These are phyloP conservation scores for Anagyrus pseudococci DNA, from an alignment of 2,888 invertebrate genomes.

Conservation along the genomic window DNA sequence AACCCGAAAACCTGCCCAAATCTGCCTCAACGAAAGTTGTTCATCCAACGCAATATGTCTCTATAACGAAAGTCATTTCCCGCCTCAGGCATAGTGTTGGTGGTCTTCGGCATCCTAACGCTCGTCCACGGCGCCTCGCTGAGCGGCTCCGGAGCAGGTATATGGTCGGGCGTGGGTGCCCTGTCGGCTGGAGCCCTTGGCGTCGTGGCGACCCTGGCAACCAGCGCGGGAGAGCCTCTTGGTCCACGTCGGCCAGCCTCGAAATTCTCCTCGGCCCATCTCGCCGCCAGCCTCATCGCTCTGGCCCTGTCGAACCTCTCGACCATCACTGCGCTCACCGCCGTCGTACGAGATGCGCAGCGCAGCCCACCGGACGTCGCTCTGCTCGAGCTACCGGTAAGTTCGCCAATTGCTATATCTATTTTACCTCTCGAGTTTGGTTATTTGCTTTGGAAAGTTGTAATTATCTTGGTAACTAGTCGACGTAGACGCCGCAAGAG, in stretches of 20 bases:
- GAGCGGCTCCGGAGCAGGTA: constrained; percentile 69
- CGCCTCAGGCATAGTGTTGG: constrained; percentile 66
- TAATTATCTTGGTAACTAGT: too few relatives aligned
- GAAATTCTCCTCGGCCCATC: constrained; percentile 66
- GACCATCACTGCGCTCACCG: constrained; percentile 57
- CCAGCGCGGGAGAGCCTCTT: constrained; percentile 38
- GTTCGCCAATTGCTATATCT: too few relatives aligned
- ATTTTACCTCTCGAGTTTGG: too few relatives aligned
- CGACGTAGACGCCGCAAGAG: too few relatives aligned
- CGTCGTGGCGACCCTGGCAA: constrained; percentile 64
- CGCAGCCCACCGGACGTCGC: constrained; percentile 51
- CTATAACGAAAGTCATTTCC: too few relatives aligned
- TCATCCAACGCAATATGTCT: too few relatives aligned
- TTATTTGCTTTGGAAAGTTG: too few relatives aligned
- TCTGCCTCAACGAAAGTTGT: too few relatives aligned
- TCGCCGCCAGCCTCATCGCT: constrained; percentile 67
- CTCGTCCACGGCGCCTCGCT: constrained; percentile 69
- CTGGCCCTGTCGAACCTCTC: constrained; percentile 59
- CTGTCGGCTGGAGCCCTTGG: constrained; percentile 70
- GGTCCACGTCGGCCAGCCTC: constrained; percentile 46
- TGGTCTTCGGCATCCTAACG: constrained; percentile 70
- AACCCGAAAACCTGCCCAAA: too few relatives aligned
- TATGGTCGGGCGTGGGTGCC: constrained; percentile 73
- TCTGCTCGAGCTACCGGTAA: constrained; percentile 51
- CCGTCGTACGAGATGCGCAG: constrained; percentile 69